A percentile compares a stretch with the other conserved stretches of the same genome.
phyloP scores from a whole-genome alignment of 2,797 vertebrate genomes.

The Odontamblyopus rebecca region DNA sequence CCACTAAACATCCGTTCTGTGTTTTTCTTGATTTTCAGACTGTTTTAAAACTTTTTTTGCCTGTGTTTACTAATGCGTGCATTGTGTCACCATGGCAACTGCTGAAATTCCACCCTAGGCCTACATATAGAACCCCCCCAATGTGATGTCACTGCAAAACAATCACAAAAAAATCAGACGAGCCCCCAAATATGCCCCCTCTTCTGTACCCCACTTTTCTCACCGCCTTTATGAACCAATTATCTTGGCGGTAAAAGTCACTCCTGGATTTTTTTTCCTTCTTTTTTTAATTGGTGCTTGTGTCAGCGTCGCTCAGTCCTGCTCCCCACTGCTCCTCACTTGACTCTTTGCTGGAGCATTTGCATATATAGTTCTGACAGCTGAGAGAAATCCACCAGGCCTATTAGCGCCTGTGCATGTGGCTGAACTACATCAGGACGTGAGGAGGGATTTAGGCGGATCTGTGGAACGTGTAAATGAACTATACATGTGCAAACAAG shows the following conservation, averaged over 20 bases:
- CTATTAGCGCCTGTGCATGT: conserved; percentile 46
- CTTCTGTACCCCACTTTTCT: too few species aligned
- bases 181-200: too few species aligned
- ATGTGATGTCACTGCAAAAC: too few species aligned
- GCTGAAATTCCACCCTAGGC: too few species aligned
- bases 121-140: too few species aligned
- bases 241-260: conserved; percentile 74
- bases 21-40: too few species aligned
- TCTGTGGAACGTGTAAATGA: conserved; percentile 38
- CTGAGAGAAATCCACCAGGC: conserved; percentile 41
- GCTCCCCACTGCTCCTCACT: conserved; percentile 67
- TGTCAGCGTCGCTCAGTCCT: conserved; percentile 67
- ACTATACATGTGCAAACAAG: conserved; percentile 8
- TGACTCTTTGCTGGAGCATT: conserved; percentile 68
- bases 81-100: too few species aligned
- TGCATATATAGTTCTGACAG: conserved; percentile 67
- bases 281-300: conserved; percentile 76
- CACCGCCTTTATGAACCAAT: conserved; percentile 72
- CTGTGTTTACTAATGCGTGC: too few species aligned
- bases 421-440: conserved; percentile 19
- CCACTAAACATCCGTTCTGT: too few species aligned
- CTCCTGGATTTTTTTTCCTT: conserved; percentile 69
- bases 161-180: too few species aligned
- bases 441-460: conserved; percentile 25
- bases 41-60: too few species aligned